phyloP scores from a whole-genome alignment of 2,888 invertebrate species.

The Zhengitettix transpicula region DNA sequence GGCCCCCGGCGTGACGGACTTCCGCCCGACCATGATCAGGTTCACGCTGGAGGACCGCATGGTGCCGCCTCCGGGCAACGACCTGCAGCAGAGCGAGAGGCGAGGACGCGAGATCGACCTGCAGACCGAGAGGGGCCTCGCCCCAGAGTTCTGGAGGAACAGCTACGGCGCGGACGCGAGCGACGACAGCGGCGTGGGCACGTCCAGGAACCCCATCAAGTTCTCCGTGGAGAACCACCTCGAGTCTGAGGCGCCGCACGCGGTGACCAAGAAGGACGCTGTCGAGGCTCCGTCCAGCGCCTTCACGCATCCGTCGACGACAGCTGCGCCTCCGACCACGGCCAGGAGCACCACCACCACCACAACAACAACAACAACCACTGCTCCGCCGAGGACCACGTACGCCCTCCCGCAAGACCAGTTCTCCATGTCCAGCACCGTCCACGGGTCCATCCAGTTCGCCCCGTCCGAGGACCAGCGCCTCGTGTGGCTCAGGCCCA shows the following conservation, averaged over 20 bases:
- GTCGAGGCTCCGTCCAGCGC: too few relatives aligned
- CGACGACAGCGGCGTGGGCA: not conserved
- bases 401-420: too few relatives aligned
- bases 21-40: not conserved
- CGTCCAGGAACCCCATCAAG: not conserved
- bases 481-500: not conserved
- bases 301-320: too few relatives aligned
- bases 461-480: too few relatives aligned
- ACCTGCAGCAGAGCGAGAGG: not conserved
- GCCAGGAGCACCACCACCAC: too few relatives aligned
- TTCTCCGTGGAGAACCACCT: not conserved
- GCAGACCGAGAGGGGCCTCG: not conserved
- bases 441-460: too few relatives aligned
- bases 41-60: not conserved
- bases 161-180: not conserved
- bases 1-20: not conserved
- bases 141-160: not conserved
- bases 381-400: not conserved
- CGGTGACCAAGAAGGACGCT: too few relatives aligned
- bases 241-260: not conserved
- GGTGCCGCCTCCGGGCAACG: not conserved
- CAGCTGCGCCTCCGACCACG: too few relatives aligned
- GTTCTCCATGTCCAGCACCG: too few relatives aligned
- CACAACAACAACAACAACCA: not conserved
- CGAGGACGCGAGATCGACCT: not conserved